A percentile compares a stretch with the other conserved stretches of the same genome.
phyloP scores from a whole-genome alignment of 2,797 vertebrate genomes.

The Sciurus carolinensis region DNA sequence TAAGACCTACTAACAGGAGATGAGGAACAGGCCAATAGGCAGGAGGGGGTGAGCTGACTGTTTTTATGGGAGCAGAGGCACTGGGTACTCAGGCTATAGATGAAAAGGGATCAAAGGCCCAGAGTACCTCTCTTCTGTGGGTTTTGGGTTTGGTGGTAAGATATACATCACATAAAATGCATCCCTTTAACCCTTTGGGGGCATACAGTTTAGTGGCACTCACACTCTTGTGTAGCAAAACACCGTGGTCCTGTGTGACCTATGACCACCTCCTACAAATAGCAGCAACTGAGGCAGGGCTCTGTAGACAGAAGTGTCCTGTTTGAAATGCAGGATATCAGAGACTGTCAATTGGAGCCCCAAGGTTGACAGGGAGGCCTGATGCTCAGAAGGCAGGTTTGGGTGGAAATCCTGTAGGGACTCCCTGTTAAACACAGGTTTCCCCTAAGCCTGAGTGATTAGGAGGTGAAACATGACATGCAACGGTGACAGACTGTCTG shows the following conservation, averaged over 20 bases:
- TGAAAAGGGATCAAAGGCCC: background rate
- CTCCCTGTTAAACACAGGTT: background rate
- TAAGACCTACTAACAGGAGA: background rate
- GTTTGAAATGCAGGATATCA: background rate
- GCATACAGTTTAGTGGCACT: background rate
- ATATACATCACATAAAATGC: background rate
- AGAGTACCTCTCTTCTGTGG: background rate
- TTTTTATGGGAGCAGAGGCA: background rate
- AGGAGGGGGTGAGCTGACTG: background rate
- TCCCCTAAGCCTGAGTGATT: conserved; percentile 66
- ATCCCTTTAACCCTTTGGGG: background rate
- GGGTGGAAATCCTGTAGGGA: conserved; percentile 23
- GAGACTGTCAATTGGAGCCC: background rate
- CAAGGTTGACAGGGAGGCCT: background rate
- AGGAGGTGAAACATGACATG: conserved; percentile 78
- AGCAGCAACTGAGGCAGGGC: background rate
- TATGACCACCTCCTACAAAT: background rate
- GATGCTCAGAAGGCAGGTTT: background rate
- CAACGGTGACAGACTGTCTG: conserved; percentile 71
- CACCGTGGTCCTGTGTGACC: fast-evolving
- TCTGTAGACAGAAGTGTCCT: background rate
- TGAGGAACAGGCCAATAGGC: background rate
- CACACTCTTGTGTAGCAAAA: background rate
- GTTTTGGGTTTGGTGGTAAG: background rate
- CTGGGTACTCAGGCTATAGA: background rate